A percentile compares a stretch with the other conserved stretches of the same genome.
These are phyloP conservation scores for Siniperca obscura DNA, from an alignment of 2,797 vertebrate genomes.

Conservation along the genomic window DNA sequence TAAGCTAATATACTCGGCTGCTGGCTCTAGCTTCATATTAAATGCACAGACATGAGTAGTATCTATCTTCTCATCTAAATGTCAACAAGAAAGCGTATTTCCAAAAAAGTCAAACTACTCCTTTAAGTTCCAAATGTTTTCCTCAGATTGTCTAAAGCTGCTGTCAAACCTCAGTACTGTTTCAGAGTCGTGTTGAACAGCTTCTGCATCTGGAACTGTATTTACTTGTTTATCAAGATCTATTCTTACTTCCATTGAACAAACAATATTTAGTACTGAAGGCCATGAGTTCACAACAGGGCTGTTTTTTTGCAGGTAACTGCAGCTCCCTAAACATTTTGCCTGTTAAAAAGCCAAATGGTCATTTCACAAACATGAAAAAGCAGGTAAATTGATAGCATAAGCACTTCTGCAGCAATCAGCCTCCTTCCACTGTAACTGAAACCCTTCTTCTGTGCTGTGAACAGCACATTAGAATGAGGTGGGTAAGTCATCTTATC, in stretches of 20 bases:
- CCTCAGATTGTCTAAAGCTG: slow-evolving; percentile 13
- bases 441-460: not conserved
- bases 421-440: not conserved
- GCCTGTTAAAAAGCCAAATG: not conserved
- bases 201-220: not conserved
- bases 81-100: not conserved
- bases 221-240: not conserved
- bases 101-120: not conserved
- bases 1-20: not conserved
- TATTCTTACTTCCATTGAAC: not conserved
- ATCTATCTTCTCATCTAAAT: not conserved
- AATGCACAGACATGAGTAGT: not conserved
- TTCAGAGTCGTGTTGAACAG: not conserved
- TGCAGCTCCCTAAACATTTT: not conserved
- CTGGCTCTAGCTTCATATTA: not conserved
- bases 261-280: not conserved
- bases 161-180: not conserved
- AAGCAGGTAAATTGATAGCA: not conserved
- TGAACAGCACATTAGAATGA: not conserved
- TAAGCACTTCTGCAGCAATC: not conserved
- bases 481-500: not conserved
- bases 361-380: slow-evolving; percentile 9
- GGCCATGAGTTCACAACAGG: not conserved
- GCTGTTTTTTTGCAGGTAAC: not conserved
- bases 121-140: not conserved